Evolutionary conservation across 2,888 invertebrate species (phyloP).

Genomic region (Fabriciana adippe): DNA sequence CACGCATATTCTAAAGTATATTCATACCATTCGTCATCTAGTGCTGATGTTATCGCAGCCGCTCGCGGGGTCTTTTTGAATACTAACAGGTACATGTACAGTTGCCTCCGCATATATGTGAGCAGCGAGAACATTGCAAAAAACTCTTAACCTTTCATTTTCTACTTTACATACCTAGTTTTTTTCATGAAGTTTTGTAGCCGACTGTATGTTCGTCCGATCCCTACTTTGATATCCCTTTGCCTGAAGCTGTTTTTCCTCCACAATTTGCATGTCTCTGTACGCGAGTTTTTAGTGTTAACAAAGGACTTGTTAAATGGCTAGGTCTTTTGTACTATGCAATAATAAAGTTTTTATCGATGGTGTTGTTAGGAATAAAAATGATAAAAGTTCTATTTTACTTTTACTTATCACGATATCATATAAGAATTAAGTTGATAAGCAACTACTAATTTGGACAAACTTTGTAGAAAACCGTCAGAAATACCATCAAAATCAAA

Average conservation of each 20-base stretch:
- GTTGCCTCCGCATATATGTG: not conserved
- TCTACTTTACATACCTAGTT: slow-evolving; percentile 24
- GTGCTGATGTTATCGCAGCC: slow-evolving; percentile 72
- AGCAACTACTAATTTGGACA: too few relatives aligned
- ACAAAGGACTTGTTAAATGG: slow-evolving; percentile 25
- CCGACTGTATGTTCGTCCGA: slow-evolving; percentile 42
- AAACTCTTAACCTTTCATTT: slow-evolving; percentile 1
- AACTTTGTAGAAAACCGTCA: too few relatives aligned
- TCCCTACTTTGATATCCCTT: slow-evolving; percentile 64
- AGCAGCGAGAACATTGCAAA: not conserved
- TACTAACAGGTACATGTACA: slow-evolving; percentile 66
- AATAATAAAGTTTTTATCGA: slow-evolving; percentile 14
- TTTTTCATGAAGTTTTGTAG: slow-evolving; percentile 11
- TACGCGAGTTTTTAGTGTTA: slow-evolving; percentile 2
- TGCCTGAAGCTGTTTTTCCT: slow-evolving; percentile 71
- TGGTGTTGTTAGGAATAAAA: not conserved
- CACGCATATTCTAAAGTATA: slow-evolving; percentile 27
- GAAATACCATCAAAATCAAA: too few relatives aligned
- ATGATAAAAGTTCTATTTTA: not conserved
- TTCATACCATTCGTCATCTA: slow-evolving; percentile 50
- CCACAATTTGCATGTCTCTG: slow-evolving; percentile 29
- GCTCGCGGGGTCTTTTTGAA: slow-evolving; percentile 79
- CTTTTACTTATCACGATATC: too few relatives aligned
- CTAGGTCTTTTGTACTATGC: slow-evolving; percentile 16
- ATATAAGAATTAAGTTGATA: too few relatives aligned